These are phyloP conservation scores for Spermophilus dauricus DNA, from an alignment of 2,113 vertebrate species.

Conservation along the genomic window DNA sequence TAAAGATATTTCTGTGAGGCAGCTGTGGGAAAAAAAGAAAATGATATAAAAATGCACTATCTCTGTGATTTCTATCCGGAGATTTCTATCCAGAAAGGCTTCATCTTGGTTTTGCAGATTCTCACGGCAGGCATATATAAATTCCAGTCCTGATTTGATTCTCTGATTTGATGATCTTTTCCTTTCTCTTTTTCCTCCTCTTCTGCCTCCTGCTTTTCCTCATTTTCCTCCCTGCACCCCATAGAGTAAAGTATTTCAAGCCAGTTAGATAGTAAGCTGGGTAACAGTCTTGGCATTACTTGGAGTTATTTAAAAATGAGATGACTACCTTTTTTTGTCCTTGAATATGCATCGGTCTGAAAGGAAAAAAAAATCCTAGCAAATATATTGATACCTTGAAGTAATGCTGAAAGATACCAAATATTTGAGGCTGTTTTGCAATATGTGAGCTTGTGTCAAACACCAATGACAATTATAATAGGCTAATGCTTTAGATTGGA, in stretches of 20 bases:
- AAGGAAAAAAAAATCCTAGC: not conserved
- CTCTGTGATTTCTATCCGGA: not conserved
- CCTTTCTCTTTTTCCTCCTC: not conserved
- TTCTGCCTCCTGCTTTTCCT: not conserved
- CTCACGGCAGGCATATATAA: not conserved
- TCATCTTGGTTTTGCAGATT: not conserved
- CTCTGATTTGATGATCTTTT: not conserved
- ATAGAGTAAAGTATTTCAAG: slow-evolving; percentile 48
- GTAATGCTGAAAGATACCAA: not conserved
- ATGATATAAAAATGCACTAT: not conserved
- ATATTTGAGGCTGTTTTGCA: not conserved
- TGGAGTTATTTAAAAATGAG: not conserved
- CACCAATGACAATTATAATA: no score
- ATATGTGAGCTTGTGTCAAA: not conserved
- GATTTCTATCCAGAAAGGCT: not conserved
- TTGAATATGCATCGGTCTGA: not conserved
- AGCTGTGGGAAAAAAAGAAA: not conserved
- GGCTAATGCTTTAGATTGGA: not conserved
- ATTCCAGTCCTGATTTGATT: not conserved
- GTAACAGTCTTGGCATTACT: not conserved
- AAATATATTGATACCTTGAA: not conserved
- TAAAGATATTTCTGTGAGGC: not conserved
- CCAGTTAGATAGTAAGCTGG: slow-evolving; percentile 8
- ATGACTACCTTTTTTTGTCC: not conserved
- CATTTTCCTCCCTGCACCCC: no score